Base-by-base conservation (phyloP, 2,113 vertebrate species). In the Lates calcarifer region DNA sequence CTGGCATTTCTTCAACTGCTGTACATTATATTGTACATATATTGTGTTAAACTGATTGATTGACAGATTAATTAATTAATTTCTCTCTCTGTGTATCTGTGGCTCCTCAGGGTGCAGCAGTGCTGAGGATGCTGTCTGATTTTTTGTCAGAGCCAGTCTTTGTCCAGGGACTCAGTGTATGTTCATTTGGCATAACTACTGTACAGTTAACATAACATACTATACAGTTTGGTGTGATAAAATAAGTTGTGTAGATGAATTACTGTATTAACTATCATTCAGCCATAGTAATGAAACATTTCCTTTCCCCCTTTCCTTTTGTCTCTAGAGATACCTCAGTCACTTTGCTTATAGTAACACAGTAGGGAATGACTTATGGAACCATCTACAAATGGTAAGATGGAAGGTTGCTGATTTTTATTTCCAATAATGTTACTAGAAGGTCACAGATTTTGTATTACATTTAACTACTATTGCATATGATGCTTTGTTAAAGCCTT, bases 121-220 rank as follows among this genome's bases (percentile, higher is more conserved):
- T 99, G 66, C 79, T 99, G 66, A 94, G 97, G 79, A 99, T 99
- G 98, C 93, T 99, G 14, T 98, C 98, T 0, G 88, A 92, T 68
- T 97, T 98, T 89, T 95, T 99, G 55, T 94, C 91, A 0, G 97
- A 98, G 77, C 0, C 81, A 0, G n/a, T 97, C 24, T 99, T 99
- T 90, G 92, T 86, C 64, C 1, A 86, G 7, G 98, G 97, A 26
- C 88, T 99, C 74, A 87, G 86, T 33, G 98, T 99, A 92, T 89
- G 95, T 83, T 69, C 69, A 5, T 58, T 28, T 22, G 2, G n/a
- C n/a, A n/a, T n/a, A 35, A 6, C 33, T 35, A 35, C 33, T 35
- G 33, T 6, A 35, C 33, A 35, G 4, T 35, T 35, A n/a, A n/a
- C n/a, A n/a, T n/a, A n/a, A n/a, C n/a, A n/a, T n/a, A n/a, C n/a